Base-by-base conservation (phyloP, 2,888 invertebrate genomes). In the Scaptomyza tumidula region DNA sequence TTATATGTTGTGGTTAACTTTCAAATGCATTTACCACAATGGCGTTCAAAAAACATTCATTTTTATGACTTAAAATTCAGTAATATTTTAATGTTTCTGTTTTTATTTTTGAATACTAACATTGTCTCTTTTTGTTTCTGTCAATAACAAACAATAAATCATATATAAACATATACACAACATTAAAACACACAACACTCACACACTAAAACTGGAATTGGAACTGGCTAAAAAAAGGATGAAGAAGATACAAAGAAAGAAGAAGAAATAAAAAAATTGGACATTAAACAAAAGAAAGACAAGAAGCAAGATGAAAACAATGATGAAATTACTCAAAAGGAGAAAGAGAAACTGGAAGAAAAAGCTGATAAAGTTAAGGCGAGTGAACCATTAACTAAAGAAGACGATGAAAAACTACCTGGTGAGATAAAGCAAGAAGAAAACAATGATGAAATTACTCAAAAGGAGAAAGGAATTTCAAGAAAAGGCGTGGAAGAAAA, bases 171-270 rank as follows among this genome's bases (percentile, higher is more conserved):
- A 35, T 6, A 35, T 13, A 37, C 37, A 37, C 10, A 3, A 33
- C 33, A 33, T 33, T 1, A 29, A 29, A 29, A 29, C 29, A 29
- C 29, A 37, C 37, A 37, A 37, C n/a, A n/a, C 0, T 10, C 35
- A 37, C n/a, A 37, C 37, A 6, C n/a, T 37, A n/a, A 37, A n/a
- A n/a, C 35, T n/a, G 10, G 3, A 37, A 2, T n/a, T 37, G 35
- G 13, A 5, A 35, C 1, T 31, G 6, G 6, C n/a, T 6, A 14
- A 14, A 14, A 55, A 63, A 61, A 88, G 58, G 62, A 27, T 53
- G 85, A 84, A 78, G 86, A 77, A 77, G 60, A 73, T 19, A 39
- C 59, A 7, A 11, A 60, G 14, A 50, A 57, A n/a, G 24, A 49
- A 24, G 49, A 53, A 37, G 43, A 61, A 39, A 41, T 58, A 24